Evolutionary conservation across 2,797 vertebrate species (phyloP).

Genomic region (Megalops cyprinoides): DNA sequence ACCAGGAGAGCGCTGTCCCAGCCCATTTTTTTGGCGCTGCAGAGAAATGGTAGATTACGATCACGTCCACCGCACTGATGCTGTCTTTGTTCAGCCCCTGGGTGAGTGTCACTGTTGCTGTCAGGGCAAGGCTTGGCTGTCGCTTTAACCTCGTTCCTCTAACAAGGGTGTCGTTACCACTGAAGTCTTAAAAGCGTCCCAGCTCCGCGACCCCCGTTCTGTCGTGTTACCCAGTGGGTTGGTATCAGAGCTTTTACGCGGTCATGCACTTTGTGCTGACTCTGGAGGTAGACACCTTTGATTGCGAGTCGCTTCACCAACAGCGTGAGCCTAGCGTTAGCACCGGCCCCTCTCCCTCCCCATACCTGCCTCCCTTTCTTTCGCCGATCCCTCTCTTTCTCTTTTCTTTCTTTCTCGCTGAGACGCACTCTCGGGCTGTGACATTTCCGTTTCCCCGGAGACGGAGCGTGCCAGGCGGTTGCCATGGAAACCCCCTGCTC

Average conservation of each 20-base stretch:
- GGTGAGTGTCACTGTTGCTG: neutral
- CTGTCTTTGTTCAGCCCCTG: neutral
- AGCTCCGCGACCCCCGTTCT: neutral
- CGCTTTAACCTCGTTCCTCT: neutral
- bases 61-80: neutral
- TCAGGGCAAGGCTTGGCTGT: neutral
- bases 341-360: neutral
- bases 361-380: conserved; percentile 27
- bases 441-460: conserved; percentile 88
- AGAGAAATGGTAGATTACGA: neutral
- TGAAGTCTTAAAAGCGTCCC: neutral
- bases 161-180: neutral
- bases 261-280: neutral
- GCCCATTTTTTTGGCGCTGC: neutral
- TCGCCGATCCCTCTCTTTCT: conserved; percentile 47
- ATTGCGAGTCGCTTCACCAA: conserved; percentile 11
- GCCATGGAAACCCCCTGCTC: conserved; percentile 85
- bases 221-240: neutral
- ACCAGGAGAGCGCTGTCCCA: neutral
- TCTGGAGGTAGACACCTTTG: neutral
- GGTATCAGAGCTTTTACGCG: neutral
- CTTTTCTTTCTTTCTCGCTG: conserved; percentile 55
- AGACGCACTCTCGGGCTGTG: conserved; percentile 76
- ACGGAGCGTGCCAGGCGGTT: conserved; percentile 81
- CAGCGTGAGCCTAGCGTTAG: conserved; percentile 17